Evolutionary conservation across 2,797 vertebrate genomes (phyloP).

Genomic region (Sebastes trivittatus): DNA sequence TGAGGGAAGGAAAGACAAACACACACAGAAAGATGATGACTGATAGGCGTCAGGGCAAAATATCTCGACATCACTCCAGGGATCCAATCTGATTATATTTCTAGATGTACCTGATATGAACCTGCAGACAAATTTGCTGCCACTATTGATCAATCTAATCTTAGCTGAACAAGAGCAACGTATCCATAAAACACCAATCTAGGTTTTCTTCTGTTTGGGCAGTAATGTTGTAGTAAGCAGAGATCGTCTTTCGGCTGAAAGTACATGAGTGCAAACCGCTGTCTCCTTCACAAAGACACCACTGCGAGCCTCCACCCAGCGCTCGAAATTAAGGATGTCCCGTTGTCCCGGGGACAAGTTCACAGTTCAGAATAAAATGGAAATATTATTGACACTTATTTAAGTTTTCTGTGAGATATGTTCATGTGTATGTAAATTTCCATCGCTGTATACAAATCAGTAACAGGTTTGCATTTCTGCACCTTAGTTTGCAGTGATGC

Average conservation of each 20-base stretch:
- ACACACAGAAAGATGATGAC: not conserved
- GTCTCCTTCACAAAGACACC: not conserved
- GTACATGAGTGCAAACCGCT: not conserved
- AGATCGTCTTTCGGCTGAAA: not conserved
- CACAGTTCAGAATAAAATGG: no score
- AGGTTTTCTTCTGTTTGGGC: not conserved
- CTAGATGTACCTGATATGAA: not conserved
- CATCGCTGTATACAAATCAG: no score
- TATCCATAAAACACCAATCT: not conserved
- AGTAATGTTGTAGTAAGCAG: not conserved
- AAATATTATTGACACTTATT: no score
- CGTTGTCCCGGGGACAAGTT: no score
- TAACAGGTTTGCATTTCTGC: no score
- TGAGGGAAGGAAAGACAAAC: not conserved
- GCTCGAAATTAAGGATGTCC: rapidly evolving
- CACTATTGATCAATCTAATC: slow-evolving; percentile 12
- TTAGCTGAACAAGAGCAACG: not conserved
- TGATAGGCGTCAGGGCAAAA: not conserved
- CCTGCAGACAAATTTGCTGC: not conserved
- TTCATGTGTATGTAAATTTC: no score
- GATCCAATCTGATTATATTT: not conserved
- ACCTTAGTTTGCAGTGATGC: no score
- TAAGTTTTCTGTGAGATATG: no score
- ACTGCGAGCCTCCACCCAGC: not conserved
- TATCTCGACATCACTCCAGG: not conserved